A percentile compares a stretch with the other conserved stretches of the same genome.
Conservation (phyloP, 2,113 vertebrate genomes). For the Coreoperca whiteheadi region DNA sequence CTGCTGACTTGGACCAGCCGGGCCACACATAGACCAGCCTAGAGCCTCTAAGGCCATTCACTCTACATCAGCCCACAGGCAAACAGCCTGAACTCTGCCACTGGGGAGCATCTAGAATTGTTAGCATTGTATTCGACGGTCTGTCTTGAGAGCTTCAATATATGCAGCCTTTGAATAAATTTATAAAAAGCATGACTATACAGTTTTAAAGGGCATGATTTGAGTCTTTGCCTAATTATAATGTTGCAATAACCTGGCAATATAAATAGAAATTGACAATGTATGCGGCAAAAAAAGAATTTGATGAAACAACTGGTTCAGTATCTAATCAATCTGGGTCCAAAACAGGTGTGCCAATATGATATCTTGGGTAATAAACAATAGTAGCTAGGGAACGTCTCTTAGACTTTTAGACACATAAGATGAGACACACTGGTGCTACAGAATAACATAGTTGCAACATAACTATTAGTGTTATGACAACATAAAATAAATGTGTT, state of each 20-base stretch:
- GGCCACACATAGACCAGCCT: slow-evolving; percentile 84
- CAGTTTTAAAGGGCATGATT: slow-evolving; percentile 22
- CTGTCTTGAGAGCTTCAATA: slow-evolving; percentile 59
- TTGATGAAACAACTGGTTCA: neutral
- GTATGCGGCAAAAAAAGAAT: neutral
- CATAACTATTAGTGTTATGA: neutral
- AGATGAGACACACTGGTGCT: neutral
- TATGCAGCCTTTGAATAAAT: slow-evolving; percentile 48
- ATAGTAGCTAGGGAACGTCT: neutral
- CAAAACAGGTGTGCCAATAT: neutral
- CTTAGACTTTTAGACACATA: neutral
- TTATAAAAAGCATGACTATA: slow-evolving; percentile 39
- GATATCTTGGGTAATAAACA: neutral
- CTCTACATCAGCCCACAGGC: slow-evolving; percentile 73
- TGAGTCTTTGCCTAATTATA: slow-evolving; percentile 11
- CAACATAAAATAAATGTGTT: neutral
- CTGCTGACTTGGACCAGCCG: slow-evolving; percentile 85
- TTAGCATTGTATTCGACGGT: slow-evolving; percentile 68
- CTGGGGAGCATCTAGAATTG: slow-evolving; percentile 74
- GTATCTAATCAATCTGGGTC: neutral
- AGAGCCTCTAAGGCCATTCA: slow-evolving; percentile 79
- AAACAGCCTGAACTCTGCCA: slow-evolving; percentile 76
- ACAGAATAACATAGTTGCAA: neutral
- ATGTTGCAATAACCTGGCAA: neutral
- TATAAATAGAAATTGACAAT: neutral